These are phyloP conservation scores for Falco cherrug DNA, from an alignment of 2,797 vertebrate genomes.

Conservation along the genomic window DNA sequence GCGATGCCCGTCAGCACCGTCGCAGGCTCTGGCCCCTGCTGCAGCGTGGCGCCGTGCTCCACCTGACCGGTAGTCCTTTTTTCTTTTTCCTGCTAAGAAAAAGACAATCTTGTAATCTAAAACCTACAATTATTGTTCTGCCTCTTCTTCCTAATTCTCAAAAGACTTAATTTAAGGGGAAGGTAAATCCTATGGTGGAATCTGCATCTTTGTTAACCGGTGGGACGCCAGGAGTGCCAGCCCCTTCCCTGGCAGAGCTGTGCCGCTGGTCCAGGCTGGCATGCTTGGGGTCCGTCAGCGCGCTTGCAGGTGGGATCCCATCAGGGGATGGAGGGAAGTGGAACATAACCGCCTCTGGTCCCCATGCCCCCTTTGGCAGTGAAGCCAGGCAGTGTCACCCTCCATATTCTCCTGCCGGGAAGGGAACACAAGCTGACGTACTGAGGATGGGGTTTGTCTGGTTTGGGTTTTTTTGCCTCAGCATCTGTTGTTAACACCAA, in stretches of 20 bases:
- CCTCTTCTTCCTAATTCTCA: not conserved
- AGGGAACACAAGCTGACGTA: not conserved
- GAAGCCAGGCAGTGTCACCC: not conserved
- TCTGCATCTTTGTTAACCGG: not conserved
- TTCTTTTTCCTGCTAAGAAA: not conserved
- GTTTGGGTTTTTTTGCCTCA: not conserved
- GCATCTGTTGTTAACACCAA: not conserved
- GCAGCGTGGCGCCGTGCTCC: not conserved
- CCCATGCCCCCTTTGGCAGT: not conserved
- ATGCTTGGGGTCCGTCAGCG: not conserved
- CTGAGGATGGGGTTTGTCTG: not conserved
- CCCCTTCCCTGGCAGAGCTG: not conserved
- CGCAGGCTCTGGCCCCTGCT: not conserved
- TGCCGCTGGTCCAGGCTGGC: not conserved
- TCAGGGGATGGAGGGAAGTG: not conserved
- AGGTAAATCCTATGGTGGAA: not conserved
- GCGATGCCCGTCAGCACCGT: too few species aligned
- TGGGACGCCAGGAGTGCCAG: not conserved
- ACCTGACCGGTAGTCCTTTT: accelerated
- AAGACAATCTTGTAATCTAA: not conserved
- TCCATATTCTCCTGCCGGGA: not conserved
- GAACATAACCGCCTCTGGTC: not conserved
- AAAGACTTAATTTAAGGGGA: not conserved
- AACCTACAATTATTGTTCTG: not conserved
- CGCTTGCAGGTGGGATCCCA: not conserved